Evolutionary conservation across 2,888 invertebrate genomes (phyloP), one percentile per base, ranked within the genome.

Genomic region (Acanthococcus lagerstroemiae): DNA sequence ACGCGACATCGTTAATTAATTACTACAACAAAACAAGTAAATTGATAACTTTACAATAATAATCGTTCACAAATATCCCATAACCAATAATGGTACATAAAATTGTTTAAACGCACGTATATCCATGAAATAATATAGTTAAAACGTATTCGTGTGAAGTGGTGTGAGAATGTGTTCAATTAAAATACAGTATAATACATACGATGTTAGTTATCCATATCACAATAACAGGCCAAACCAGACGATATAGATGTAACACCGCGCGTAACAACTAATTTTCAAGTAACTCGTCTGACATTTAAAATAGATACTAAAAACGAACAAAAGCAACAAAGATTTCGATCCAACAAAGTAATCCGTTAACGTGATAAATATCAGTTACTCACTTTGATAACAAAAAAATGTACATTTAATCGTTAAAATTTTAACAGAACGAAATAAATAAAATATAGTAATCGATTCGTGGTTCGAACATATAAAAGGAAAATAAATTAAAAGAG

Each of bases 21-120:
- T 58, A 58, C 58, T 58, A 58, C 58, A 58, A 58, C 58, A 58
- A 46, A 58, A 58, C 58, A 58, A 58, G 26, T 17, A n/a, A n/a
- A n/a, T n/a, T n/a, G n/a, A 37, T 37, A 37, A 37, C 15, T 45
- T 45, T 45, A 17, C 15, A n/a, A 45, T 58, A 58, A 58, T 48
- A 48, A 26, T 58, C 46, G 46, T 58, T 58, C 19, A 19, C n/a
- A n/a, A 45, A 58, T 26, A 58, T 25, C 44, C 46, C 27, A 58
- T 58, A 58, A 58, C 58, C 58, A 58, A 57, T 48, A n/a, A n/a
- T 48, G 57, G 44, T 45, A 45, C 46, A 45, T 45, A 6, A n/a
- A n/a, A 45, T 15, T 45, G 46, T 45, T 45, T 45, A 45, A n/a
- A n/a, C n/a, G n/a, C n/a, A n/a, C n/a, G n/a, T n/a, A n/a, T n/a